Conservation (phyloP, 2,113 vertebrate genomes). For the Nothoprocta perdicaria region DNA sequence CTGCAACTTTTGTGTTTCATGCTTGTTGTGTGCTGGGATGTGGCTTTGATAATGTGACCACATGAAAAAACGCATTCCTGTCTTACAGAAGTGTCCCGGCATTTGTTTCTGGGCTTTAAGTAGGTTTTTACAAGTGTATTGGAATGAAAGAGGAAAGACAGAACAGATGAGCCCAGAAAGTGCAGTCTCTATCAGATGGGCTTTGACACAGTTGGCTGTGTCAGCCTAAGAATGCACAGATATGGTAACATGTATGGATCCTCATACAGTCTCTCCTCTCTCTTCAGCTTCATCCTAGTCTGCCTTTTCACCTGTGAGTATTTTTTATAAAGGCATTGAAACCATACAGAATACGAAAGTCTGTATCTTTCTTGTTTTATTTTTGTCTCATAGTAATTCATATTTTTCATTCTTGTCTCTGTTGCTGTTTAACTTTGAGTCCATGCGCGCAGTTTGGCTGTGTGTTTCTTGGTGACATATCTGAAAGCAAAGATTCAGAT, state of each 20-base stretch:
- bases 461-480: neutral
- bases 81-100: neutral
- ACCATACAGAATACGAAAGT: neutral
- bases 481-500: neutral
- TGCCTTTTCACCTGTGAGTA: neutral
- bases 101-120: neutral
- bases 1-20: neutral
- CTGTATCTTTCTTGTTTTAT: neutral
- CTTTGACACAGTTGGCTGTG: neutral
- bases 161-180: neutral
- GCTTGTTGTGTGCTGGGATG: neutral
- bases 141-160: neutral
- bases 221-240: neutral
- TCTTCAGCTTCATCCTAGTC: neutral
- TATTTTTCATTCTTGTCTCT: neutral
- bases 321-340: neutral
- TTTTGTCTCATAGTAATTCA: neutral
- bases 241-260: neutral
- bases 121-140: neutral
- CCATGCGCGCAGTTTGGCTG: neutral
- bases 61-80: neutral
- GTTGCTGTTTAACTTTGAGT: neutral
- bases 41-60: neutral
- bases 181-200: neutral
- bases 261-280: neutral